Conservation (phyloP, 2,888 invertebrate species). For the Branchipolynoe longqiensis region DNA sequence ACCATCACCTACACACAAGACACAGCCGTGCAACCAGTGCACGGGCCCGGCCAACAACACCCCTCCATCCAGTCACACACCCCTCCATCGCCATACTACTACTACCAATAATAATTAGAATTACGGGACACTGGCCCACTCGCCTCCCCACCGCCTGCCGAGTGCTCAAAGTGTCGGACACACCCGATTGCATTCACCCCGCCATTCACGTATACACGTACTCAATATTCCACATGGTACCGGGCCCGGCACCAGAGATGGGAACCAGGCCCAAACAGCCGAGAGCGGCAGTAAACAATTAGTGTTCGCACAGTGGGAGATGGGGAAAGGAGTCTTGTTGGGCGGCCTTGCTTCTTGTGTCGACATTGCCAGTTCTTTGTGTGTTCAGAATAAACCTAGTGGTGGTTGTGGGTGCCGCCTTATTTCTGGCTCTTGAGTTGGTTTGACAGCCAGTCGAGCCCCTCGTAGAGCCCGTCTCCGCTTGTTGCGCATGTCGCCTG, state of each 20-base stretch:
- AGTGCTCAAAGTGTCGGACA: background rate
- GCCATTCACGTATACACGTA: slow-evolving; percentile 5
- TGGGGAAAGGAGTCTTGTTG: background rate
- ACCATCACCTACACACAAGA: background rate
- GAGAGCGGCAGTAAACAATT: background rate
- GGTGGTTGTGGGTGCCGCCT: too few relatives aligned
- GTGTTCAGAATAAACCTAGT: background rate
- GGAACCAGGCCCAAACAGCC: too few relatives aligned
- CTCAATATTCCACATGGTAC: background rate
- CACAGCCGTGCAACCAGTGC: slow-evolving; percentile 11
- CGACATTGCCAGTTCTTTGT: slow-evolving; percentile 10
- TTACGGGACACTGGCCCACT: background rate
- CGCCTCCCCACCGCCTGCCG: background rate
- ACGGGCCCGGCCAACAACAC: too few relatives aligned
- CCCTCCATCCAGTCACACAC: background rate
- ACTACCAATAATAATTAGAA: background rate
- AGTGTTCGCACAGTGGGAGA: slow-evolving; percentile 7
- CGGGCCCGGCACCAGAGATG: background rate
- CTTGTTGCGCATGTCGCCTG: slow-evolving; percentile 93
- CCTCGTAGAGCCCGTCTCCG: slow-evolving; percentile 99
- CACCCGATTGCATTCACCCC: background rate
- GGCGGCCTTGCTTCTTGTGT: background rate
- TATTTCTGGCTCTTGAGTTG: slow-evolving; percentile 88
- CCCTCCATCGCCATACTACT: background rate
- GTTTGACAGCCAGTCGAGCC: slow-evolving; percentile 99